Percentiles rank a stretch among this genome's conserved stretches.
These are phyloP conservation scores for Peromyscus polionotus DNA, from an alignment of 2,113 vertebrate genomes.

Conservation along the genomic window DNA sequence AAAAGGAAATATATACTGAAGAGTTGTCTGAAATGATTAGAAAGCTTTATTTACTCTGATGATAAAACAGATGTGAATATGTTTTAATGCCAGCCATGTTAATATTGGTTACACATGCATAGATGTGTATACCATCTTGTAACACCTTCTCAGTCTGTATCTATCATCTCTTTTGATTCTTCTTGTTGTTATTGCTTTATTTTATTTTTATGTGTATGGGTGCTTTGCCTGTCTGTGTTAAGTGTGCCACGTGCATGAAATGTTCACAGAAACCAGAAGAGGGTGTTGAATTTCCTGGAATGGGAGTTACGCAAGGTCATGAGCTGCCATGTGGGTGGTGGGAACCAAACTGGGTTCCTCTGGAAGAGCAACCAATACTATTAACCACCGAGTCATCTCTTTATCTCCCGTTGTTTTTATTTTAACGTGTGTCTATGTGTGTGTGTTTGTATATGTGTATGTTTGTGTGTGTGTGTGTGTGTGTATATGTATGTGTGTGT, in stretches of 20 bases:
- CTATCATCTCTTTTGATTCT: not conserved
- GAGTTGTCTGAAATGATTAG: not conserved
- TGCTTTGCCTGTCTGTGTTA: not conserved
- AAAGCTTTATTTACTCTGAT: conserved; percentile 23
- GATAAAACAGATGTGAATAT: not conserved
- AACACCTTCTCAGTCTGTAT: not conserved
- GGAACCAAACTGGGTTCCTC: not conserved
- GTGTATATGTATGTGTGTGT: not conserved
- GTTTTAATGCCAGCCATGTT: not conserved
- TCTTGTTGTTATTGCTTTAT: not conserved
- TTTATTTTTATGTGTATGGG: not conserved
- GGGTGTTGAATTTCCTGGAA: not conserved
- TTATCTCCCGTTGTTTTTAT: too few relatives aligned
- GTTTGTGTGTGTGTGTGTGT: not conserved
- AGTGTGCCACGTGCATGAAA: not conserved
- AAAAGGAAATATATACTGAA: conserved; percentile 9
- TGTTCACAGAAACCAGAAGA: not conserved
- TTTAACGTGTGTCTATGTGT: not conserved
- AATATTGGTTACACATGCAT: not conserved
- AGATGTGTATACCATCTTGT: not conserved
- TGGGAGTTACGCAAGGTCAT: not conserved
- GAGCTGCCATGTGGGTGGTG: not conserved
- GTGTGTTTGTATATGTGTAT: not conserved
- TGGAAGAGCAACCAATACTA: not conserved
- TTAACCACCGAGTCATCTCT: not conserved